Base-by-base conservation (phyloP, 2,888 invertebrate genomes). In the Galerucella nymphaeae region DNA sequence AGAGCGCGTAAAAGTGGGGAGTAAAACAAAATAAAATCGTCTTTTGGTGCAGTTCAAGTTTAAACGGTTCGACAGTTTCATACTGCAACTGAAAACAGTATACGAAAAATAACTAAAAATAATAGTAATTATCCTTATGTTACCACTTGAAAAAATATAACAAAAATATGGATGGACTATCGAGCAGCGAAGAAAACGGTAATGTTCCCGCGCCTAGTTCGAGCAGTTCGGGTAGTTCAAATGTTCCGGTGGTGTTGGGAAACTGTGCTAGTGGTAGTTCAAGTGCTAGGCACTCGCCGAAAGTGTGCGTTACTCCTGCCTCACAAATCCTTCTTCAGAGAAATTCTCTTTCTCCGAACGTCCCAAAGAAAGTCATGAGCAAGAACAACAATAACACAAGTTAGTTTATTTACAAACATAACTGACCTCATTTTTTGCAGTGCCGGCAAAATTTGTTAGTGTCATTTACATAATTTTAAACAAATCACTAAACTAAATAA, bases 311-410 rank as follows among this genome's bases (percentile, higher is more conserved):
- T 80, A 65, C 78, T 57, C 79, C 79, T 62, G 75, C 77, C 69
- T 74, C 79, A 67, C 75, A 77, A 57, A 66, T 76, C 41, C 70
- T 75, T 65, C 81, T 82, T 59, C 87, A 88, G 83, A 85, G 87
- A 76, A 87, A 87, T 80, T 87, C 88, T 76, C 86, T 88, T 76
- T 84, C 86, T 62, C 85, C 85, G 57, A 89, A 89, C 77, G 88
- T 89, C 78, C 89, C 89, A 85, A 88, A 89, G 86, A 90, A 90
- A 87, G 89, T 90, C 82, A 89, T 90, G 87, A 90, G 90, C 83
- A 88, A 90, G 82, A 91, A 91, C 85, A 88, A 90, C 86, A 91
- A 91, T 87, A 90, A 90, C 81, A 91, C 90, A 85, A 89, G 90
- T 91, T 87, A 90, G 90, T 89, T 41, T 63, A 48, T 53, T 65